A percentile compares a stretch with the other conserved stretches of the same genome.
Evolutionary conservation across 2,113 vertebrate species (phyloP).

Genomic region (Microcebus murinus): DNA sequence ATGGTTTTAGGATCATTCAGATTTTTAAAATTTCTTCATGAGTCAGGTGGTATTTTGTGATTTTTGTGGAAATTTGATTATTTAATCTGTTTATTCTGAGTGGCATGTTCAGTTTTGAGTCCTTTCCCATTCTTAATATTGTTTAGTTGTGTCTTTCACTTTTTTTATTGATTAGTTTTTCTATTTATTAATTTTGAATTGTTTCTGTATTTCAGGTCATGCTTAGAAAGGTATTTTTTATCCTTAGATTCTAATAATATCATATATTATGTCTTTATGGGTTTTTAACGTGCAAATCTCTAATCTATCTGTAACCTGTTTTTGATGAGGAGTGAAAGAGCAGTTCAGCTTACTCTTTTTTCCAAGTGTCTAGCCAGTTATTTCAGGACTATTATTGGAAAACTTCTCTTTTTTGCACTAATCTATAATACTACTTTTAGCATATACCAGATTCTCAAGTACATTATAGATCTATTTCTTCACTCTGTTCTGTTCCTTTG

Average conservation of each 20-base stretch:
- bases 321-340: slow-evolving; percentile 24
- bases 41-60: background rate
- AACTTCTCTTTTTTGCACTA: background rate
- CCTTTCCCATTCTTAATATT: background rate
- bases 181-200: background rate
- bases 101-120: background rate
- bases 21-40: background rate
- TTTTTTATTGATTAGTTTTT: background rate
- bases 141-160: background rate
- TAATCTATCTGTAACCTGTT: background rate
- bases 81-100: background rate
- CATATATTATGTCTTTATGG: background rate
- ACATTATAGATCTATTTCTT: background rate
- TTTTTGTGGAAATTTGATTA: background rate
- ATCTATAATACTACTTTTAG: background rate
- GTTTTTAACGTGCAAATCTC: slow-evolving; percentile 19
- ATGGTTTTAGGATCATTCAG: background rate
- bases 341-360: background rate
- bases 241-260: background rate
- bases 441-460: background rate
- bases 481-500: background rate
- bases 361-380: background rate
- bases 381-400: background rate
- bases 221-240: slow-evolving; percentile 7
- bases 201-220: background rate